Evolutionary conservation across 2,797 vertebrate species (phyloP).

Genomic region (Sitta carolinensis): DNA sequence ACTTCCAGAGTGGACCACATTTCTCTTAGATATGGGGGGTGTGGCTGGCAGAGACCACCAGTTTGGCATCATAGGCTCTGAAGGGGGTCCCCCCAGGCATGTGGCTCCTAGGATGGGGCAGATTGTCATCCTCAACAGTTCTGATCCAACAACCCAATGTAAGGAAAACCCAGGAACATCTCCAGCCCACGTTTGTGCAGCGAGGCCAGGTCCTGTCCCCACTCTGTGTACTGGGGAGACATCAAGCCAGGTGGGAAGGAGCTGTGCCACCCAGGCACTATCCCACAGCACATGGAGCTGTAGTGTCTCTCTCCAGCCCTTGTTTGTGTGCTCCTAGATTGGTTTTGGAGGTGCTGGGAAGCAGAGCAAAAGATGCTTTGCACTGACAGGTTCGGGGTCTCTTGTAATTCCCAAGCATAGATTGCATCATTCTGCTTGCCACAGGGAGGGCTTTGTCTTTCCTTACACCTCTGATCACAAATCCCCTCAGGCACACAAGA

Average conservation of each 20-base stretch:
- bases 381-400: background rate
- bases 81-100: fast-evolving
- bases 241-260: background rate
- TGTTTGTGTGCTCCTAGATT: background rate
- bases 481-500: background rate
- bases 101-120: background rate
- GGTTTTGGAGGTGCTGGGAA: background rate
- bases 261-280: background rate
- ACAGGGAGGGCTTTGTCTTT: background rate
- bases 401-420: background rate
- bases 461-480: background rate
- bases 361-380: background rate
- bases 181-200: background rate
- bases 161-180: background rate
- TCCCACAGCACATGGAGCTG: background rate
- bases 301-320: background rate
- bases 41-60: background rate
- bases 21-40: background rate
- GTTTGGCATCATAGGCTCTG: background rate
- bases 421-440: background rate
- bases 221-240: fast-evolving
- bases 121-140: background rate
- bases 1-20: background rate
- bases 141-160: background rate
- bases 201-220: background rate